phyloP scores from a whole-genome alignment of 64 coral and sea anemone genomes.

The Montipora capricornis region DNA sequence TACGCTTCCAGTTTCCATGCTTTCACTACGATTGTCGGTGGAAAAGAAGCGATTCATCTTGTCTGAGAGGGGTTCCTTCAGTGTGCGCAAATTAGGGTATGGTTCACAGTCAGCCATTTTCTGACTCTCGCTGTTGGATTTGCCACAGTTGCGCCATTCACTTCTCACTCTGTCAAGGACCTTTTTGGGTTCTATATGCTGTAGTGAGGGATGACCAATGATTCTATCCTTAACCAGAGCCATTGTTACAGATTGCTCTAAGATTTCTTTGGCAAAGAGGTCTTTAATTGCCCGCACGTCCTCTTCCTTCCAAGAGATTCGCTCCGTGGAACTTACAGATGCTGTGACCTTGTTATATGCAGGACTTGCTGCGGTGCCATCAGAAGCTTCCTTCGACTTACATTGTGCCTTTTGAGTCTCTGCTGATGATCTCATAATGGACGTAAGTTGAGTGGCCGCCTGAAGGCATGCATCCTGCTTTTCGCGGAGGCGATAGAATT shows the following conservation, averaged over 20 bases:
- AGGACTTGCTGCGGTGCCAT: slow-evolving; percentile 14
- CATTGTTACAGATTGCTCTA: not conserved
- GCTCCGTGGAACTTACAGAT: not conserved
- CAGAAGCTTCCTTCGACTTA: not conserved
- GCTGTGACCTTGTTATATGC: not conserved
- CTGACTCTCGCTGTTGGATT: not conserved
- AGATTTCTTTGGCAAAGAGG: not conserved
- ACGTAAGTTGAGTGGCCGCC: not conserved
- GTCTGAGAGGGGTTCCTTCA: too few species aligned
- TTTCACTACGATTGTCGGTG: too few species aligned
- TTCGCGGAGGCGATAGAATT: too few species aligned
- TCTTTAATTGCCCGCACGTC: not conserved
- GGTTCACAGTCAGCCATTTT: too few species aligned
- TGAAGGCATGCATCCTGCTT: too few species aligned
- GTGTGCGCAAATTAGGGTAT: too few species aligned
- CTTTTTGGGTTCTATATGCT: not conserved
- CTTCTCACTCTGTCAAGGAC: not conserved
- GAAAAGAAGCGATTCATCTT: too few species aligned
- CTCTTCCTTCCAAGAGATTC: not conserved
- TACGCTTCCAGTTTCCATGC: too few species aligned
- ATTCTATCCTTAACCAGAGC: not conserved
- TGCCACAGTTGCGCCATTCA: not conserved
- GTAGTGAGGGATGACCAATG: not conserved
- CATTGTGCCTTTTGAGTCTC: not conserved
- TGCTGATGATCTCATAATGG: not conserved